Evolutionary conservation across 1,140 invertebrate genomes (phyloP).

Genomic region (Acromyrmex heyeri): DNA sequence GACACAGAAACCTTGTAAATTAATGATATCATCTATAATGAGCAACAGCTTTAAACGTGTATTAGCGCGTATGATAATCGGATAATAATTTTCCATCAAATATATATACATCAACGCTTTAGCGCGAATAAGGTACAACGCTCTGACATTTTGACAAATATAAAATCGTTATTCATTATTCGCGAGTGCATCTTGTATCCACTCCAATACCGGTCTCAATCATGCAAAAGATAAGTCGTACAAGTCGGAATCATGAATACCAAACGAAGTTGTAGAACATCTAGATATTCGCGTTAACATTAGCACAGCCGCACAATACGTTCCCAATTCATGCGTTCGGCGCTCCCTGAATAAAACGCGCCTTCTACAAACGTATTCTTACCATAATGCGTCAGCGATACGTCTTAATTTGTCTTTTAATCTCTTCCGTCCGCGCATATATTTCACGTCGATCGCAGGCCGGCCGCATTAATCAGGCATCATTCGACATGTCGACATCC

Average conservation of each 20-base stretch:
- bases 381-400: background rate
- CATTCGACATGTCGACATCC: conserved; percentile 29
- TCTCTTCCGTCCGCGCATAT: conserved; percentile 6
- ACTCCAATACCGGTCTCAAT: background rate
- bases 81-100: background rate
- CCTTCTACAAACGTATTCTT: background rate
- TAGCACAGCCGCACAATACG: background rate
- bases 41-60: background rate
- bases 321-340: background rate
- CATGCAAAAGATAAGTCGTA: conserved; percentile 3
- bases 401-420: conserved; percentile 37
- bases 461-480: conserved; percentile 51
- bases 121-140: background rate
- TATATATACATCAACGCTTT: background rate
- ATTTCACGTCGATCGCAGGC: conserved; percentile 3
- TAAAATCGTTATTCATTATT: background rate
- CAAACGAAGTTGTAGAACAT: background rate
- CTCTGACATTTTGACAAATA: background rate
- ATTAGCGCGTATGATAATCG: background rate
- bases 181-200: background rate
- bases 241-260: background rate
- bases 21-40: background rate
- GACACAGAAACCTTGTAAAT: no score
- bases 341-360: background rate
- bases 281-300: background rate